Conservation (phyloP, 2,888 invertebrate species). For the Ypsolopha scabrella region DNA sequence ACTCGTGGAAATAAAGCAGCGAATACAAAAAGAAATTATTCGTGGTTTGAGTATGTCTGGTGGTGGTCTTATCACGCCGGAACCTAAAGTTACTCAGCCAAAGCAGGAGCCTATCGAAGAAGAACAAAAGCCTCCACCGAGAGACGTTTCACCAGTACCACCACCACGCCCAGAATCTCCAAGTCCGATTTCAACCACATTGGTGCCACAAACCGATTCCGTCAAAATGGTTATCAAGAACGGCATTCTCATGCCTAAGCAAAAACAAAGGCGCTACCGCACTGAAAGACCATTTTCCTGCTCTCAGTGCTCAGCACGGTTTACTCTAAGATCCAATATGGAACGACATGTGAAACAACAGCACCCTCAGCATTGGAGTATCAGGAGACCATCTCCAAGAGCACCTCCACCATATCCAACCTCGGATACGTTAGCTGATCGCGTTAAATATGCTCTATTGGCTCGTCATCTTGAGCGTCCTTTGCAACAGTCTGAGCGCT, state of each 20-base stretch:
- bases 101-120: conserved; percentile 67
- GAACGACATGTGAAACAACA: conserved; percentile 95
- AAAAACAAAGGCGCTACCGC: conserved; percentile 89
- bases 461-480: conserved; percentile 82
- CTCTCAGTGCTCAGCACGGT: conserved; percentile 90
- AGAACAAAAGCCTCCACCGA: conserved; percentile 55
- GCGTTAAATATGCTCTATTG: conserved; percentile 80
- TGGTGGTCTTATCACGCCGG: conserved; percentile 70
- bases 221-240: conserved; percentile 93
- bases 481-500: conserved; percentile 47
- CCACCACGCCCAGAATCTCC: conserved; percentile 60
- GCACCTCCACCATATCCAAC: conserved; percentile 51
- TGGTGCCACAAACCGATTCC: conserved; percentile 68
- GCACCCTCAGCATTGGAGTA: conserved; percentile 91
- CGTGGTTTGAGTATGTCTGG: conserved; percentile 77
- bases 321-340: conserved; percentile 94
- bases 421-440: conserved; percentile 41
- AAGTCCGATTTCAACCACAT: conserved; percentile 49
- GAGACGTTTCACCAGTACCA: conserved; percentile 48
- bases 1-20: conserved; percentile 76
- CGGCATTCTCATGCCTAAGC: conserved; percentile 90
- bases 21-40: conserved; percentile 74
- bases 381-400: conserved; percentile 72
- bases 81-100: conserved; percentile 36
- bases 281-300: conserved; percentile 93